Conservation (phyloP, 2,113 vertebrate species). For the Passerina amoena region DNA sequence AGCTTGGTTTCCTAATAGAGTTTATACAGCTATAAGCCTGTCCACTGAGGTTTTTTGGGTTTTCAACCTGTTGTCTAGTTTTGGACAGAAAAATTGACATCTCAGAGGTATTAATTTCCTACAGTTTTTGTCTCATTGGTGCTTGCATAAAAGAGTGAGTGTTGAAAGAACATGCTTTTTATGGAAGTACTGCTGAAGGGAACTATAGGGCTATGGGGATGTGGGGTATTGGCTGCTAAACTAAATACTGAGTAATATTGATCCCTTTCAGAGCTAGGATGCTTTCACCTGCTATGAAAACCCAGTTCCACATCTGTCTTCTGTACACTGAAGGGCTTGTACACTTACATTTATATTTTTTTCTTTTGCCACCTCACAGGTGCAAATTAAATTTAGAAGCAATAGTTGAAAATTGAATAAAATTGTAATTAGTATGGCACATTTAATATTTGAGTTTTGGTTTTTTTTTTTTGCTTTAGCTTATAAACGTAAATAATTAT, state of each 20-base stretch:
- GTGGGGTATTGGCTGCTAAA: background rate
- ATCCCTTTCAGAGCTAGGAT: background rate
- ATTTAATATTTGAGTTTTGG: background rate
- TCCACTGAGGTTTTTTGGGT: background rate
- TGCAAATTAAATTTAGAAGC: background rate
- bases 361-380: background rate
- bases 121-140: background rate
- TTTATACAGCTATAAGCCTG: background rate
- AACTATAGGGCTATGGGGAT: accelerated
- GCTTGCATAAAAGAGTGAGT: background rate
- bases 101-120: background rate
- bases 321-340: background rate
- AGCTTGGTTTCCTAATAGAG: background rate
- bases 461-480: background rate
- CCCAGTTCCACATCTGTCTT: background rate
- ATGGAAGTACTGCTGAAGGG: background rate
- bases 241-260: background rate
- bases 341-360: background rate
- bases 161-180: background rate
- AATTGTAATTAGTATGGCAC: background rate
- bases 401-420: background rate
- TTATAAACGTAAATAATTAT: background rate
- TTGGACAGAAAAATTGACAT: background rate
- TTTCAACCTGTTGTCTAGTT: background rate
- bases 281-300: background rate